Percentiles rank a stretch among this genome's conserved stretches.
phyloP scores from a whole-genome alignment of 1,140 invertebrate species.

The Battus philenor region DNA sequence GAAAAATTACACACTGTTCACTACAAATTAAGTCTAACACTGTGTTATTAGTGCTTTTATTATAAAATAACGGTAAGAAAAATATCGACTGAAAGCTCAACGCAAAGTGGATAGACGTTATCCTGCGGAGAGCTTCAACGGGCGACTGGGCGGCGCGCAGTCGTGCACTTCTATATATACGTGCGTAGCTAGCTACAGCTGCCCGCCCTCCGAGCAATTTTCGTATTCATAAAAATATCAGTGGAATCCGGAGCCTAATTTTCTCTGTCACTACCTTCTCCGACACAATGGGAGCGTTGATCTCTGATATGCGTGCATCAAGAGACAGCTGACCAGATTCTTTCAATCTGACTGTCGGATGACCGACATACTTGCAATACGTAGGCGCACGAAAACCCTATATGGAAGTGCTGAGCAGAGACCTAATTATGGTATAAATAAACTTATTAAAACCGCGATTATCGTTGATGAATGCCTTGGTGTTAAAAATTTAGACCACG shows the following conservation, averaged over 20 bases:
- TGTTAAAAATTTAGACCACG: constrained; percentile 6
- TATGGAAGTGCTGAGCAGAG: constrained; percentile 20
- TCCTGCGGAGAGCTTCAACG: constrained; percentile 24
- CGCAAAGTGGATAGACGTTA: constrained; percentile 21
- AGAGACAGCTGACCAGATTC: constrained; percentile 55
- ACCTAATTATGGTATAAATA: constrained; percentile 15
- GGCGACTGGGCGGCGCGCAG: constrained; percentile 59
- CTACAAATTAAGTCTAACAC: constrained; percentile 14
- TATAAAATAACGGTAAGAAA: neutral
- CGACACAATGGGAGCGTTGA: constrained; percentile 71
- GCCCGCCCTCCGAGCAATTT: constrained; percentile 51
- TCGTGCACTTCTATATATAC: constrained; percentile 55
- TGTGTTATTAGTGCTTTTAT: constrained; percentile 5
- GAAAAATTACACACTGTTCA: neutral
- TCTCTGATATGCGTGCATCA: constrained; percentile 46
- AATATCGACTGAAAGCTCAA: constrained; percentile 16
- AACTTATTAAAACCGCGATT: neutral
- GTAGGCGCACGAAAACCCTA: constrained; percentile 21
- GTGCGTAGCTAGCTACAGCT: constrained; percentile 34
- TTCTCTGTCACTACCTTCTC: constrained; percentile 63
- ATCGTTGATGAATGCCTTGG: constrained; percentile 4
- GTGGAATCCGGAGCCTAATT: constrained; percentile 68
- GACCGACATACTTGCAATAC: constrained; percentile 33
- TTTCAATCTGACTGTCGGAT: constrained; percentile 36
- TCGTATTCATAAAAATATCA: constrained; percentile 64